Evolutionary conservation across 2,113 vertebrate species (phyloP), one percentile per base, ranked within the genome.

Genomic region (Craseonycteris thonglongyai): DNA sequence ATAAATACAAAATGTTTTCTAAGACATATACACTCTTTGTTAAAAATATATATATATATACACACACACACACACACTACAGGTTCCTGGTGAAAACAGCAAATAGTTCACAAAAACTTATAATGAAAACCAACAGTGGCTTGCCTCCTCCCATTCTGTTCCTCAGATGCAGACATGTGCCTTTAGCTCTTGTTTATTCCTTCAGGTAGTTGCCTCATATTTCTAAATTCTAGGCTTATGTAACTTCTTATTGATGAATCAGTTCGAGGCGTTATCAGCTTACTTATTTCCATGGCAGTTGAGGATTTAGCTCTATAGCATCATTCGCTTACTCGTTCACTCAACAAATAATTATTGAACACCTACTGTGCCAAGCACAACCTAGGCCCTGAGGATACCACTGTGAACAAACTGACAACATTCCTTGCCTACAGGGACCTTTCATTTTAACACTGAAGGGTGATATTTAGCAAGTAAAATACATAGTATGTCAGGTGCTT

Each of bases 1-100:
- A 91, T 87, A 96, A 79, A 81, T 61, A 40, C 38, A 93, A 88
- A 95, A 72, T 72, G 21, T 80, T 96, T 93, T 71, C 42, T 83
- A 86, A 93, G 69, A 26, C 54, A 61, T 33, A 56, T 24, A 58
- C 28, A 47, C 11, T 47, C 14, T 84, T n/a, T 66, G 40, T 11
- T 4, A 59, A 78, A 88, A 82, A 51, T 51, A 51, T 16, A 51
- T 49, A 49, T 2, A 49, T 49, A 49, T 2, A 49, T 14, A 49
- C 3, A 14, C 15, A 49, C 3, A 49, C 15, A 49, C 3, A 81
- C 61, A 93, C 91, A 79, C 30, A 75, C n/a, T 59, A 26, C 19
- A 86, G 65, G 8, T 42, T 65, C 61, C 15, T 78, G n/a, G 22
- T 83, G 65, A 68, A 33, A 75, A 72, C 61, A 56, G 10, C 30